A percentile compares a stretch with the other conserved stretches of the same genome.
phyloP scores from a whole-genome alignment of 2,797 vertebrate genomes.

The Euphonia xanthogaster region DNA sequence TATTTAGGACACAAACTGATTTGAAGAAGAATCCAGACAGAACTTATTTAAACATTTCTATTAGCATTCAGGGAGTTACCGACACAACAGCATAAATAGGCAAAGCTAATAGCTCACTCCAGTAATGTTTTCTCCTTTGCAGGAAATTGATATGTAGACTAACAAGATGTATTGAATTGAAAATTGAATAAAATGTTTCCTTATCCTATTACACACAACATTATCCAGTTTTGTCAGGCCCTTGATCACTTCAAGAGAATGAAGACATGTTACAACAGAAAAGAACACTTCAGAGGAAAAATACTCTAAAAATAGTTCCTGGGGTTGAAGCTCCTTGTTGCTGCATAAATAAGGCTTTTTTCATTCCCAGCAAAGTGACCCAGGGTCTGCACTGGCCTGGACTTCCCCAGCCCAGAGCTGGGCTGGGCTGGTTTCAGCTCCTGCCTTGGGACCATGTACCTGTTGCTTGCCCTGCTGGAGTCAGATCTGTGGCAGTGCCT shows the following conservation, averaged over 20 bases:
- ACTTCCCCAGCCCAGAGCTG: neutral
- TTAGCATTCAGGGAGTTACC: neutral
- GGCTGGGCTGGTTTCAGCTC: neutral
- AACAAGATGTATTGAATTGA: neutral
- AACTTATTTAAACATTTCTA: neutral
- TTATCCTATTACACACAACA: neutral
- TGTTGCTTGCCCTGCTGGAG: neutral
- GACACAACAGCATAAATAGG: neutral
- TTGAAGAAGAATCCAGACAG: neutral
- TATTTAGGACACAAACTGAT: neutral
- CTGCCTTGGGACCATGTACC: accelerated
- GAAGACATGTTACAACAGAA: neutral
- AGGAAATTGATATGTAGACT: neutral
- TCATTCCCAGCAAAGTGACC: neutral
- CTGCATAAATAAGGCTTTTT: neutral
- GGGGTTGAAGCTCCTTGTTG: neutral
- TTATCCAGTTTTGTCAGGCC: neutral
- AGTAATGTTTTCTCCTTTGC: neutral
- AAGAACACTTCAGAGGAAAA: neutral
- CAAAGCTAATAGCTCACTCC: neutral
- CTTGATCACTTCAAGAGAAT: neutral
- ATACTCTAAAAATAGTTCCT: neutral
- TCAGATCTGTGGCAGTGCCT: neutral
- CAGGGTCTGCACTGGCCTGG: accelerated
- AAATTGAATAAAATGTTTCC: neutral